These are phyloP conservation scores for Misgurnus mizolepis DNA, from an alignment of 2,113 vertebrate genomes.

Conservation along the genomic window DNA sequence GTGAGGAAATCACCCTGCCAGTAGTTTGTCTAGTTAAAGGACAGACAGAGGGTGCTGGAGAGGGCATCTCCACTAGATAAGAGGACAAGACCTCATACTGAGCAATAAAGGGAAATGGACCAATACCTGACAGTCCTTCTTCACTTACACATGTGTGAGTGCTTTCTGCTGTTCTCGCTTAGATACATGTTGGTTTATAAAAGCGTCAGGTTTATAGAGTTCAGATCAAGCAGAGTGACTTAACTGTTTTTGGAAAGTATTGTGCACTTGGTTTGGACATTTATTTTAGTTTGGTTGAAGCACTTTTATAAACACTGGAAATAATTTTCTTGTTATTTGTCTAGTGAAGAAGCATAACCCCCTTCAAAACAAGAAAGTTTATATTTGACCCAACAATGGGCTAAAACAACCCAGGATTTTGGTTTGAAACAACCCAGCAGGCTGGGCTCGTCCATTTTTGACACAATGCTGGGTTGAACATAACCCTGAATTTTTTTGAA, in stretches of 20 bases:
- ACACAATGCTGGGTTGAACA: too few relatives aligned
- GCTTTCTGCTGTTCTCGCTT: conserved; percentile 43
- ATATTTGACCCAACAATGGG: too few relatives aligned
- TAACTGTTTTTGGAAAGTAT: not conserved
- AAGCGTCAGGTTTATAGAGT: conserved; percentile 7
- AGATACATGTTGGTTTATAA: not conserved
- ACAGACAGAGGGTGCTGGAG: conserved; percentile 35
- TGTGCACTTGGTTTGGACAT: not conserved
- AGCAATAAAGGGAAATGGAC: conserved; percentile 10
- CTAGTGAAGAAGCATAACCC: too few relatives aligned
- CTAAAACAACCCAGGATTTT: too few relatives aligned
- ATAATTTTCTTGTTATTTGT: too few relatives aligned
- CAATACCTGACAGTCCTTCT: conserved; percentile 6
- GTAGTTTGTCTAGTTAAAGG: conserved; percentile 47
- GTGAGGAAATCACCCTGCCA: conserved; percentile 29
- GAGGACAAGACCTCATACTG: conserved; percentile 22
- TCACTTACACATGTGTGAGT: conserved; percentile 38
- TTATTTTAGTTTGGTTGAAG: too few relatives aligned
- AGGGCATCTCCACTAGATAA: conserved; percentile 41
- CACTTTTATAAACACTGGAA: too few relatives aligned
- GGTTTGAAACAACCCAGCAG: too few relatives aligned
- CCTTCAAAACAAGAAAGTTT: too few relatives aligned
- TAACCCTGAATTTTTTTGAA: too few relatives aligned
- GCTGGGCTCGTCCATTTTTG: too few relatives aligned
- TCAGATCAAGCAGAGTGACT: conserved; percentile 10